A percentile compares a stretch with the other conserved stretches of the same genome.
phyloP scores from a whole-genome alignment of 2,888 invertebrate species.

The Harmothoe impar region DNA sequence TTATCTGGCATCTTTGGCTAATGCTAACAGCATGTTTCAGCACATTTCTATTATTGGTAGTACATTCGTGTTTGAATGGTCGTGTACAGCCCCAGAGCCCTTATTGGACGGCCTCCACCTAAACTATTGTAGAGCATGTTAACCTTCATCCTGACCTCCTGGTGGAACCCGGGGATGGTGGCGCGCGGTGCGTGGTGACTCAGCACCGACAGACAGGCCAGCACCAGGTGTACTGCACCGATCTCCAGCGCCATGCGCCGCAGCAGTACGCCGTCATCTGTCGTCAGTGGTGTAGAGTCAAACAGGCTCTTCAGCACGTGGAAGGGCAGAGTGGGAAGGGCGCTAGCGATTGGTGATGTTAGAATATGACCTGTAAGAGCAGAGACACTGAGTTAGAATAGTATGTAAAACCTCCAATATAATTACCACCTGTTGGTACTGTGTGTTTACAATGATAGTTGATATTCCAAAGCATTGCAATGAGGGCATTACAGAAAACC shows the following conservation, averaged over 20 bases:
- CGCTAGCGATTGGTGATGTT: constrained; percentile 88
- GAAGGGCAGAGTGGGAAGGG: constrained; percentile 88
- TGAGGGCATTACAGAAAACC: no score
- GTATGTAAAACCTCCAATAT: not conserved
- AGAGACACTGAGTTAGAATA: constrained; percentile 39
- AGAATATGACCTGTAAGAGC: constrained; percentile 87
- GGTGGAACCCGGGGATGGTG: constrained; percentile 82
- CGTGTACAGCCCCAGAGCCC: no score
- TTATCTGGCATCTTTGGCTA: no score
- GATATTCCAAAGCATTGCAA: no score
- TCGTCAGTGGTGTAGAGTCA: constrained; percentile 89
- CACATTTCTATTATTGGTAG: no score
- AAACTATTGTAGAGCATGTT: constrained; percentile 31
- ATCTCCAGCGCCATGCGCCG: constrained; percentile 91
- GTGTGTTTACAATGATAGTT: no score
- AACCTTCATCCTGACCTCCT: constrained; percentile 79
- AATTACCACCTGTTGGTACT: not conserved
- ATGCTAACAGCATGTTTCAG: no score
- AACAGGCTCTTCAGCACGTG: constrained; percentile 89
- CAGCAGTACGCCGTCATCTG: constrained; percentile 90
- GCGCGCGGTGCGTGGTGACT: constrained; percentile 86
- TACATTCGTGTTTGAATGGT: no score
- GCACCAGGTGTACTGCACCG: constrained; percentile 92
- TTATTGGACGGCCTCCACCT: constrained; percentile 20
- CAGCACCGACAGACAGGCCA: constrained; percentile 94